Evolutionary conservation across 2,797 vertebrate species (phyloP).

Genomic region (Ciconia nigra): DNA sequence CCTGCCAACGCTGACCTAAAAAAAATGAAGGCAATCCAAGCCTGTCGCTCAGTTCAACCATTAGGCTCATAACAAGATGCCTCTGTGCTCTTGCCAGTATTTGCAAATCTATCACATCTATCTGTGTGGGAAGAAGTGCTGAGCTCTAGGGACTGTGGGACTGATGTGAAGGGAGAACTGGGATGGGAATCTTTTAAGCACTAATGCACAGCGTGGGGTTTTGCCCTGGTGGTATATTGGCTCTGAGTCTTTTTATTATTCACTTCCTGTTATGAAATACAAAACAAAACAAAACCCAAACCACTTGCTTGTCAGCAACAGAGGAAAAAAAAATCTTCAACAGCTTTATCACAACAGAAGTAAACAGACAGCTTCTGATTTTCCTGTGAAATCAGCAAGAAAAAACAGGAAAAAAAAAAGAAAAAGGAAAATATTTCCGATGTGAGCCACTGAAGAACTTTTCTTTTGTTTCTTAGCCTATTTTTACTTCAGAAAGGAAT

Average conservation of each 20-base stretch:
- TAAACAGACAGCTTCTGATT: conserved; percentile 26
- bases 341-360: conserved; percentile 13
- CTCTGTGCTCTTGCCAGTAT: conserved; percentile 20
- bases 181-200: conserved; percentile 1
- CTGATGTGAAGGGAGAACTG: neutral
- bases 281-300: neutral
- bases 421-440: neutral
- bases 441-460: neutral
- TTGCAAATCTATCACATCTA: conserved; percentile 26
- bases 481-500: conserved; percentile 35
- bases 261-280: neutral
- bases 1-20: neutral
- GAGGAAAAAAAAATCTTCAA: neutral
- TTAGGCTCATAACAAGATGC: neutral
- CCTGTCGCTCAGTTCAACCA: neutral
- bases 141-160: neutral
- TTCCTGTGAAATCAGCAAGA: neutral
- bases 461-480: neutral
- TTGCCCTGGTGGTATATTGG: neutral
- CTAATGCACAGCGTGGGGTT: neutral
- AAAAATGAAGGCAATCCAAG: neutral
- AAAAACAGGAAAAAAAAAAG: neutral
- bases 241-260: neutral
- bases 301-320: neutral
- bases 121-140: neutral